Evolutionary conservation across 2,888 invertebrate species (phyloP).

Genomic region (Diarsia mendica): DNA sequence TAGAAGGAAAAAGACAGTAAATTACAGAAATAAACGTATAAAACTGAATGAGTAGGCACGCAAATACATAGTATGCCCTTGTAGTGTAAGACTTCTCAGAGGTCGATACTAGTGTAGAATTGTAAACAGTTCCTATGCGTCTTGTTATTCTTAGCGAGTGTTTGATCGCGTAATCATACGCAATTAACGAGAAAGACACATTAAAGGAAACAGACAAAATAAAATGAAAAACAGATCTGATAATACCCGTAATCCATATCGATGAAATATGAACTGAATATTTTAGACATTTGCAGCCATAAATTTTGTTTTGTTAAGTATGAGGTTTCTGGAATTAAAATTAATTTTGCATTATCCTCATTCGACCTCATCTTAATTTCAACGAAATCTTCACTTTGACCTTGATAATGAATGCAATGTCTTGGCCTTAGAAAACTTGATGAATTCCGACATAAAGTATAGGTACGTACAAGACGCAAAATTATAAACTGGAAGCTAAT

Average conservation of each 20-base stretch:
- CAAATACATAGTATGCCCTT: constrained; percentile 58
- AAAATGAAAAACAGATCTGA: neutral
- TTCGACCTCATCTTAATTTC: constrained; percentile 11
- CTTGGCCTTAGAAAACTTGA: constrained; percentile 33
- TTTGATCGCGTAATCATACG: constrained; percentile 51
- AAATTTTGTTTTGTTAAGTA: constrained; percentile 12
- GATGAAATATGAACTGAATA: neutral
- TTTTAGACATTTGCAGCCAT: neutral
- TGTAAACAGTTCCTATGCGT: constrained; percentile 53
- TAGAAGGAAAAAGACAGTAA: constrained; percentile 11
- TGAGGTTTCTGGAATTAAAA: constrained; percentile 6
- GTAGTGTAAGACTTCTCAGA: constrained; percentile 61
- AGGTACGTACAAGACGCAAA: neutral
- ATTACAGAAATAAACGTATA: constrained; percentile 34
- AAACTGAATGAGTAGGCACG: constrained; percentile 44
- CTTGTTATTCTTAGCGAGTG: constrained; percentile 54
- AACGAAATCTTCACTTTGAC: constrained; percentile 39
- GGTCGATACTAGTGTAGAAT: constrained; percentile 60
- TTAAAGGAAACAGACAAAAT: neutral
- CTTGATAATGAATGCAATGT: constrained; percentile 47
- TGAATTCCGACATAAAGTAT: constrained; percentile 1
- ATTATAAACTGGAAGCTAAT: constrained; percentile 8
- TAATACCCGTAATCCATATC: neutral
- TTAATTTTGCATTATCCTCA: constrained; percentile 23
- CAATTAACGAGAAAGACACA: constrained; percentile 35